Conservation (phyloP, 2,888 invertebrate genomes). For the Xestobium rufovillosum region DNA sequence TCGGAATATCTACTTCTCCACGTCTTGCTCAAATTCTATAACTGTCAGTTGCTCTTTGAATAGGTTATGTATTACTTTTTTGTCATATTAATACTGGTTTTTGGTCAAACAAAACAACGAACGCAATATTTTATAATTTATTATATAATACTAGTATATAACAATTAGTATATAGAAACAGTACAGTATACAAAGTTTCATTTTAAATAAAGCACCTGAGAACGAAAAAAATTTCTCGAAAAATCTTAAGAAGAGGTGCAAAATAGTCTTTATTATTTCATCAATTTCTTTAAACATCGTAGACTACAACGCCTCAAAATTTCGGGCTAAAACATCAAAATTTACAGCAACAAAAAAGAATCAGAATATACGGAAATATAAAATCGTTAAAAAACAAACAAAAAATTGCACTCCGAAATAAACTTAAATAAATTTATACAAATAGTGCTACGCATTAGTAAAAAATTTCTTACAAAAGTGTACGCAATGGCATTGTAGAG, state of each 20-base stretch:
- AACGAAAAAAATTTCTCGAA: background rate
- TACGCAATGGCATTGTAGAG: constrained; percentile 40
- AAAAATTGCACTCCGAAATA: constrained; percentile 24
- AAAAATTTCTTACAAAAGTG: constrained; percentile 33
- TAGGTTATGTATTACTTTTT: too few species aligned
- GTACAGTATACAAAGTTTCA: constrained; percentile 34
- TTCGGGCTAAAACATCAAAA: constrained; percentile 23
- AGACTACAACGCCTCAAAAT: constrained; percentile 29
- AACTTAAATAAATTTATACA: constrained; percentile 12
- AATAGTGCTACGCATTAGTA: constrained; percentile 24
- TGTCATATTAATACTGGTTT: too few species aligned
- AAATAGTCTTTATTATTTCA: background rate
- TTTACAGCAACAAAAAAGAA: constrained; percentile 14
- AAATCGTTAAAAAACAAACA: constrained; percentile 17
- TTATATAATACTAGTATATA: constrained; percentile 1
- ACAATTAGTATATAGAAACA: constrained; percentile 28
- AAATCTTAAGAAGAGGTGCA: background rate
- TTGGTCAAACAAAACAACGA: background rate
- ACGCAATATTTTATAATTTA: background rate
- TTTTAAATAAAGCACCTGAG: constrained; percentile 29
- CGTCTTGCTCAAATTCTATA: too few species aligned
- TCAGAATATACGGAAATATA: too few species aligned
- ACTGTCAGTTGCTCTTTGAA: too few species aligned
- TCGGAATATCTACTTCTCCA: too few species aligned
- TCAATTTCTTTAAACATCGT: too few species aligned